Evolutionary conservation across 2,888 invertebrate species (phyloP).

Genomic region (Octodonta nipae): DNA sequence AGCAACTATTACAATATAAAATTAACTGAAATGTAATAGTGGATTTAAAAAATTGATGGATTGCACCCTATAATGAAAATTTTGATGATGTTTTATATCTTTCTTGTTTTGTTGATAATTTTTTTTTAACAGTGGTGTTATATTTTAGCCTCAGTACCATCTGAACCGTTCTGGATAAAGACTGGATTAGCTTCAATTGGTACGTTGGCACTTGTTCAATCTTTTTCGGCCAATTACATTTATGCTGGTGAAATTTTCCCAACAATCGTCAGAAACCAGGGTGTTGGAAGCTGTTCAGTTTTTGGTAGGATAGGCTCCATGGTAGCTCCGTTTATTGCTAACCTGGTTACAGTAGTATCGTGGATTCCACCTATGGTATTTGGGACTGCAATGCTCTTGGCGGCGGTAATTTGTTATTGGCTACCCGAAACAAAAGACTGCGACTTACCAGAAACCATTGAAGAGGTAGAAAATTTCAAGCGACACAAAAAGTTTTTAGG

Average conservation of each 20-base stretch:
- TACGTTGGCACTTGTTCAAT: background rate
- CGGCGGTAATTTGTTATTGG: slow-evolving; percentile 50
- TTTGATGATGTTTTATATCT: too few relatives aligned
- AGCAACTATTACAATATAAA: too few relatives aligned
- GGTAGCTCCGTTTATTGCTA: slow-evolving; percentile 67
- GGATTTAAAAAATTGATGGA: too few relatives aligned
- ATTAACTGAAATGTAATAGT: too few relatives aligned
- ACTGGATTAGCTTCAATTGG: background rate
- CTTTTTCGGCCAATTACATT: slow-evolving; percentile 42
- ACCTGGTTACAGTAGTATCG: slow-evolving; percentile 37
- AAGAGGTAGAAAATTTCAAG: slow-evolving; percentile 53
- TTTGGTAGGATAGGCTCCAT: slow-evolving; percentile 76
- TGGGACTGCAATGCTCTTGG: slow-evolving; percentile 53
- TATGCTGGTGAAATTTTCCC: slow-evolving; percentile 68
- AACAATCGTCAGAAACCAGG: slow-evolving; percentile 74
- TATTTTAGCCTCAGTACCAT: too few relatives aligned
- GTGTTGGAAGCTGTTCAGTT: slow-evolving; percentile 72
- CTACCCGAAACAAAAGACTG: slow-evolving; percentile 68
- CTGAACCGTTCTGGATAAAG: background rate
- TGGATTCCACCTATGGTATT: slow-evolving; percentile 57
- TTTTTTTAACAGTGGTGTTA: too few relatives aligned
- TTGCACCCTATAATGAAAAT: too few relatives aligned
- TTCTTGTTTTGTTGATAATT: too few relatives aligned
- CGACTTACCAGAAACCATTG: slow-evolving; percentile 63
- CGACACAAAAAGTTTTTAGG: too few relatives aligned